Percentiles rank a stretch among this genome's conserved stretches.
These are phyloP conservation scores for Urosaurus nigricauda DNA, from an alignment of 2,797 vertebrate genomes.

Conservation along the genomic window DNA sequence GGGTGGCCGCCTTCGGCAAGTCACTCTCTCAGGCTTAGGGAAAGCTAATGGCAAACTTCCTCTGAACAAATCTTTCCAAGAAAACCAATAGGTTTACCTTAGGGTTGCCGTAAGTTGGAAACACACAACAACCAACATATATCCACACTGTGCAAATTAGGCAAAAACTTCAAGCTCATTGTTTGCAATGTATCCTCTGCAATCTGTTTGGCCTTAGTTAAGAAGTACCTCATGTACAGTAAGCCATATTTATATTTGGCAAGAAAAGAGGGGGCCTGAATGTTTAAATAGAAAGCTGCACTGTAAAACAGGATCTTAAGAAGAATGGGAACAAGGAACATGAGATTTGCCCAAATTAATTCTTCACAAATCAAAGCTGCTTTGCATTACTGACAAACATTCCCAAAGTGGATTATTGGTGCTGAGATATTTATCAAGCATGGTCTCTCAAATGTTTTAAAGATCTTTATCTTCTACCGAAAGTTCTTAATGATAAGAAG, in stretches of 20 bases:
- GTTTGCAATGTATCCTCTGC: conserved; percentile 5
- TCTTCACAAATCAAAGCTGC: neutral
- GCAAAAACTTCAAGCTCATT: conserved; percentile 12
- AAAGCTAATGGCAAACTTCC: too few relatives aligned
- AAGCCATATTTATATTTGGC: conserved; percentile 34
- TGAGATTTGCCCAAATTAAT: conserved; percentile 5
- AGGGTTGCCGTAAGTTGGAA: too few relatives aligned
- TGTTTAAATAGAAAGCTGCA: conserved; percentile 20
- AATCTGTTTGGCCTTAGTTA: neutral
- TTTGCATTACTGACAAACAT: neutral
- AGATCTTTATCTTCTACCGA: conserved; percentile 34
- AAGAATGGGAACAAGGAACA: neutral
- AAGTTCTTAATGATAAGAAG: conserved; percentile 16
- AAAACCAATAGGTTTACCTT: too few relatives aligned
- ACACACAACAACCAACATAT: neutral
- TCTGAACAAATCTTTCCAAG: too few relatives aligned
- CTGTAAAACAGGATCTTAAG: conserved; percentile 7
- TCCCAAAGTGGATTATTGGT: conserved; percentile 3
- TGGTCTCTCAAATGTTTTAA: conserved; percentile 16
- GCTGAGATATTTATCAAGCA: neutral
- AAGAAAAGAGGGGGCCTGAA: neutral
- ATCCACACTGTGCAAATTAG: neutral
- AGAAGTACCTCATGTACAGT: conserved; percentile 1
- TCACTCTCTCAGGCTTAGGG: too few relatives aligned
- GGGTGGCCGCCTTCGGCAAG: too few relatives aligned